Evolutionary conservation across 1,140 invertebrate genomes (phyloP).

Genomic region (Mizuhopecten yessoensis): DNA sequence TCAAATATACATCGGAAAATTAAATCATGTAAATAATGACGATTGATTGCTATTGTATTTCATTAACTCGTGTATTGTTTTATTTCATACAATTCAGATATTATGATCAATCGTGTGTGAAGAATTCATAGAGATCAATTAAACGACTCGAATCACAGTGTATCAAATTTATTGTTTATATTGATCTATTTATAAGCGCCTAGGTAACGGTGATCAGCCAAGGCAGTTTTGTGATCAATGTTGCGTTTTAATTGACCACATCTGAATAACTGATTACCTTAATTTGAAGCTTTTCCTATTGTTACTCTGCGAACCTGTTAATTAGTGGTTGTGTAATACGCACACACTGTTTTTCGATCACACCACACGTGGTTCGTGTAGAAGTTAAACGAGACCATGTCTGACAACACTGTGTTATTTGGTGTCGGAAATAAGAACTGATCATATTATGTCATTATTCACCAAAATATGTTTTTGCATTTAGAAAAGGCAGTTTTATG

Average conservation of each 20-base stretch:
- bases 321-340: background rate
- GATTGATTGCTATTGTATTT: background rate
- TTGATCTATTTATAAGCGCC: conserved; percentile 7
- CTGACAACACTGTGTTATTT: no score
- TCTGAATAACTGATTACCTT: conserved; percentile 17
- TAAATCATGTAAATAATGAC: background rate
- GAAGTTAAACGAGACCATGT: no score
- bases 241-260: conserved; percentile 26
- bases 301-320: background rate
- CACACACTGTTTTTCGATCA: background rate
- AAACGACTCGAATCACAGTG: background rate
- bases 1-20: background rate
- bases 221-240: background rate
- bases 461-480: no score
- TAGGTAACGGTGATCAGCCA: background rate
- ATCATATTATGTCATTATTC: no score
- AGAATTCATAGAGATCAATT: background rate
- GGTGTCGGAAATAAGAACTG: no score
- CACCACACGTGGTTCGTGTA: background rate
- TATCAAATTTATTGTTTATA: conserved; percentile 20
- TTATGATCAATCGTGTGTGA: background rate
- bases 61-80: background rate
- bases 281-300: conserved; percentile 1
- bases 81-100: background rate
- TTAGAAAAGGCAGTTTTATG: no score